phyloP scores from a whole-genome alignment of 92 coral and sea anemone species.

The Pocillopora meandrina region DNA sequence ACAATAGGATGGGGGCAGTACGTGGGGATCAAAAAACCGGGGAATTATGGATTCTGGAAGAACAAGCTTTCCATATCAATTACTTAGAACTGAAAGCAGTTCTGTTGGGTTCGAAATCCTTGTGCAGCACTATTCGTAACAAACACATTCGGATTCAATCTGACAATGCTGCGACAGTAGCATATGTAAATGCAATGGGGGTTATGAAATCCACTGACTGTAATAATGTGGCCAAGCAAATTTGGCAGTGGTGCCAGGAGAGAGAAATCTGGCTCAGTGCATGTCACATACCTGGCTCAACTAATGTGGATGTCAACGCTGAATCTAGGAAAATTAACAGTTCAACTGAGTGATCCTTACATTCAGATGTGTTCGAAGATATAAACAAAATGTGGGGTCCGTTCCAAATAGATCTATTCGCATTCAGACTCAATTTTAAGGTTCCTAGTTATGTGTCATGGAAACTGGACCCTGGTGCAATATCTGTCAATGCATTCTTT shows the following conservation, averaged over 20 bases:
- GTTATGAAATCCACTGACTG: slow-evolving; percentile 25
- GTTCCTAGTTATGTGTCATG: slow-evolving; percentile 22
- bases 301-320: slow-evolving; percentile 40
- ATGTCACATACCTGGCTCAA: slow-evolving; percentile 45
- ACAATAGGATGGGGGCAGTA: no score
- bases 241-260: slow-evolving; percentile 19
- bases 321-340: slow-evolving; percentile 19
- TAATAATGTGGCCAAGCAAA: slow-evolving; percentile 28
- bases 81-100: slow-evolving; percentile 50
- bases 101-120: slow-evolving; percentile 39
- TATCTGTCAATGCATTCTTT: slow-evolving; percentile 23
- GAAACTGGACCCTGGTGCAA: slow-evolving; percentile 40
- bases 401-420: slow-evolving; percentile 28
- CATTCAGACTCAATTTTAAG: slow-evolving; percentile 45
- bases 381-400: slow-evolving; percentile 32
- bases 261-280: slow-evolving; percentile 52
- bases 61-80: neutral
- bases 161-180: slow-evolving; percentile 43
- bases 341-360: slow-evolving; percentile 40
- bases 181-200: slow-evolving; percentile 22
- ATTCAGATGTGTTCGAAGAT: slow-evolving; percentile 22
- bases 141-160: slow-evolving; percentile 35
- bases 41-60: no score
- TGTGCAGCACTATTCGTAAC: neutral
- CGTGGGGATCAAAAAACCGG: no score